phyloP scores from a whole-genome alignment of 2,113 vertebrate species.

The Nicator chloris region DNA sequence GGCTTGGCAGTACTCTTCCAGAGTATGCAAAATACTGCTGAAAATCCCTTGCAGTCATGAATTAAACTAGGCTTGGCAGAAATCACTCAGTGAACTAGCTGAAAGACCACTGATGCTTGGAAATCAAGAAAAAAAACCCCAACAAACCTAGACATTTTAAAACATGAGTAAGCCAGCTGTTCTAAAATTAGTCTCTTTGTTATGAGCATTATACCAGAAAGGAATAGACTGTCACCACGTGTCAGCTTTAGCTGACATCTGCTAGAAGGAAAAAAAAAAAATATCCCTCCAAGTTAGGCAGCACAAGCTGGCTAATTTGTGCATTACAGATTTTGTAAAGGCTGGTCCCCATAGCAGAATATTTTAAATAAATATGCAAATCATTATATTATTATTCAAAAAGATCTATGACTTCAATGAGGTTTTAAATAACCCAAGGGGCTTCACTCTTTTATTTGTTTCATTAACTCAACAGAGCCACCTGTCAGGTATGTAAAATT shows the following conservation, averaged over 20 bases:
- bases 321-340: conserved; percentile 55
- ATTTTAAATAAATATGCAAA: conserved; percentile 78
- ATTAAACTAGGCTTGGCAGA: background rate
- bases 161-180: background rate
- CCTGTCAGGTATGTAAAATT: conserved; percentile 61
- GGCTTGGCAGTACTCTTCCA: background rate
- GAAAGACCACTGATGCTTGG: background rate
- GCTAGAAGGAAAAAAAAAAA: background rate
- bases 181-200: conserved; percentile 22
- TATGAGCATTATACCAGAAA: background rate
- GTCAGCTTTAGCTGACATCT: conserved; percentile 49
- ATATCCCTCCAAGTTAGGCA: conserved; percentile 1
- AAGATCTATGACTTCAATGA: conserved; percentile 49
- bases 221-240: conserved; percentile 32
- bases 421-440: conserved; percentile 70
- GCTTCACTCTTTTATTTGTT: background rate
- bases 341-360: conserved; percentile 28
- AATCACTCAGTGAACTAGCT: background rate
- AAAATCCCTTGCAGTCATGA: background rate
- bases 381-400: conserved; percentile 66
- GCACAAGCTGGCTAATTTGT: conserved; percentile 30
- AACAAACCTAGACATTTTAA: background rate
- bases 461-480: conserved; percentile 50
- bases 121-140: background rate
- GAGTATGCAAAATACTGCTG: background rate